Evolutionary conservation across 2,113 vertebrate genomes (phyloP), one percentile per base, ranked within the genome.

Genomic region (Aegotheles bennettii): DNA sequence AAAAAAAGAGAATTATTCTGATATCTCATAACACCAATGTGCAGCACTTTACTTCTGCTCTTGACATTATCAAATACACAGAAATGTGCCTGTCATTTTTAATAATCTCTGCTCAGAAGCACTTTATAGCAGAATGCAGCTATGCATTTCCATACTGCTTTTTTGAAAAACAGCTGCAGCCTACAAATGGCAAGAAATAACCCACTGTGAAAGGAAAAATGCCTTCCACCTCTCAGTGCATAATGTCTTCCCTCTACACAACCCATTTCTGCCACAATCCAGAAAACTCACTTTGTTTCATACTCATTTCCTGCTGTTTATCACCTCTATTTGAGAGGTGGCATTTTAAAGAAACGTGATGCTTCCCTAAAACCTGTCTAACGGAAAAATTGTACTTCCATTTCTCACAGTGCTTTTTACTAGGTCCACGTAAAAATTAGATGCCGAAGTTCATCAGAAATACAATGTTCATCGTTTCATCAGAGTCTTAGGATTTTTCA

Each of bases 271-370:
- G 67, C 74, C 53, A 86, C 54, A 93, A 43, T 93, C 45, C 23
- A 93, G 53, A 93, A 94, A 94, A 71, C 16, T 83, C 69, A 56
- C 43, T 81, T 91, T 63, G 36, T 77, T 94, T 97, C 92, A 90
- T 59, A 75, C 38, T 73, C 54, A 76, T 88, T 90, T 93, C 75
- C 18, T 81, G 2, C 24, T 63, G 25, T 75, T 29, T 35, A 42
- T 87, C 67, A 43, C 23, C 60, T 10, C 73, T 69, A 48, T 5
- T 20, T 26, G 36, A 91, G 10, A 79, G 17, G n/a, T 74, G 35
- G 54, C 31, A 80, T 67, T 87, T 79, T 79, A 88, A 88, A 94
- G 59, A 90, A 61, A 57, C 8, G 42, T 3, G 5, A 7, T 67
- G 47, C 77, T 95, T 79, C 86, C 42, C 59, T 91, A 93, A 85